Base-by-base conservation (phyloP, 2,888 invertebrate genomes). In the Sericinus montela region DNA sequence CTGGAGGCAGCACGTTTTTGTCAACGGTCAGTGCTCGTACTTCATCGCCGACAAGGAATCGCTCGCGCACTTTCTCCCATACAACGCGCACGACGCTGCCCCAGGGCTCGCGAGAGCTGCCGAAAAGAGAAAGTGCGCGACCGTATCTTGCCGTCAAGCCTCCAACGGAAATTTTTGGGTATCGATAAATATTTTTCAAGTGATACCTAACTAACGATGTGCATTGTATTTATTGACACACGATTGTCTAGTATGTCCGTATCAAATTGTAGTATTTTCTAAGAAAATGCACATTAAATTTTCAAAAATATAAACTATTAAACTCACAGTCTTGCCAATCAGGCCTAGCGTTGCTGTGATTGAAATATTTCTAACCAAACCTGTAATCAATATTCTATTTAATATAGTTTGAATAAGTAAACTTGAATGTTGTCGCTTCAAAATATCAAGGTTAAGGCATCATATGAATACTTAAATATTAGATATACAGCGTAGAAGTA, bases 1-100 rank as follows among this genome's bases (percentile, higher is more conserved):
- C 60, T 94, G 94, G 94, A 89, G 94, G 66, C 94, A 94, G 80
- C 94, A 94, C 77, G 93, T 94, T 75, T 93, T 94, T 77, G 93
- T 94, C 83, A 94, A 94, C 83, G 93, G 93, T 94, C 92, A 90
- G 91, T 84, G 63, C 59, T 34, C 58, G 60, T 57, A 54, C 49
- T 23, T 16, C 11, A 23, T 16, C 23, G 35, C 40, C 35, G 36
- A 34, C 57, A 63, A 64, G 67, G 60, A 61, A 65, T 69, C 62
- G 59, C 65, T 65, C 59, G 60, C 68, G 65, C 69, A 75, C 78
- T 80, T 79, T 79, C 80, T 75, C 51, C 62, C 63, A 60, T 58
- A 60, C 60, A 65, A 58, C 63, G 32, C 25, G 15, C 28, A 35
- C 25, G 35, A 15, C 44, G 41, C 55, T 55, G 52, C 53, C 52